Conservation (phyloP, 2,113 vertebrate genomes). For the Alaudala cheleensis region DNA sequence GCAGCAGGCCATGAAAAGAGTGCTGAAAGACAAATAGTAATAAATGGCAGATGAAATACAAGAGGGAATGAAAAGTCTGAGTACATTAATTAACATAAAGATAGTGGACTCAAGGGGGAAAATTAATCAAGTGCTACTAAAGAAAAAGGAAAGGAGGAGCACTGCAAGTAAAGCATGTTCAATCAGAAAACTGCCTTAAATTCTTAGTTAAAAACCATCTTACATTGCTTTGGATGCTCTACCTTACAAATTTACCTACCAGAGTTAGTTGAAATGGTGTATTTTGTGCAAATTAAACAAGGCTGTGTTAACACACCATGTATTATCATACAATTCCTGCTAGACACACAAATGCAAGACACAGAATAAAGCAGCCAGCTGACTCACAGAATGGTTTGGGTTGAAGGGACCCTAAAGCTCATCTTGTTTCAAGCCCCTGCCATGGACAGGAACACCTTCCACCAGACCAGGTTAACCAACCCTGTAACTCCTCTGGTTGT, state of each 20-base stretch:
- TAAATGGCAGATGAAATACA: neutral
- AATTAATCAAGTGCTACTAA: conserved; percentile 5
- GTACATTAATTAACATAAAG: conserved; percentile 11
- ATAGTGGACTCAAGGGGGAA: neutral
- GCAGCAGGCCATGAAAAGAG: neutral
- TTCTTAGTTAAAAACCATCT: neutral
- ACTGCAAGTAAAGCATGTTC: neutral
- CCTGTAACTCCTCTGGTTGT: neutral
- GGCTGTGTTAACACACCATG: neutral
- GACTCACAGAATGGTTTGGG: neutral
- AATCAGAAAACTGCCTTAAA: neutral
- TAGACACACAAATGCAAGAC: neutral
- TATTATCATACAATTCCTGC: neutral
- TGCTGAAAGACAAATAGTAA: neutral
- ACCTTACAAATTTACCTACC: neutral
- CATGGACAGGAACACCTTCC: neutral
- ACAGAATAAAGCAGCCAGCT: neutral
- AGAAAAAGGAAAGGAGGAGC: neutral
- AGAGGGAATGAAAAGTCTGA: neutral
- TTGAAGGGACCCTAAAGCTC: neutral
- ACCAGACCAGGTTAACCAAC: neutral
- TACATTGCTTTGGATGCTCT: neutral
- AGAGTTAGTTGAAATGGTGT: neutral
- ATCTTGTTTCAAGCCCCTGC: accelerated
- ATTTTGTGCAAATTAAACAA: neutral